Base-by-base conservation (phyloP, 1,140 invertebrate genomes). In the Phocides pigmalion region DNA sequence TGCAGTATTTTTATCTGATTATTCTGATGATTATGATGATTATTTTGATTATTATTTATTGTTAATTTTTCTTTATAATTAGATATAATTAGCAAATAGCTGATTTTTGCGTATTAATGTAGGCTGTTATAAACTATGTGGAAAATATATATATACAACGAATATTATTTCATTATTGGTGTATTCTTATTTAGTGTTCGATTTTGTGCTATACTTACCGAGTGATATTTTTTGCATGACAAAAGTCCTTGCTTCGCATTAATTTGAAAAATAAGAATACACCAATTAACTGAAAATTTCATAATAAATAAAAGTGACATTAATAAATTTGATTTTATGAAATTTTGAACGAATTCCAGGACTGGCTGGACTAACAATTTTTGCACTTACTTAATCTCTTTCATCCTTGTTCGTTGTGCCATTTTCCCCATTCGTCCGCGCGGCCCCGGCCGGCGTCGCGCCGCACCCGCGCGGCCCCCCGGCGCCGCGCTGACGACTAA, bases 381-480 rank as follows among this genome's bases (percentile, higher is more conserved):
- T 80, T 74, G 59, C 67, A 71, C 63, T 77, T 76, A 72, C 67
- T 74, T 63, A 68, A 32, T 56, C n/a, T 66, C 17, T 53, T 20
- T 54, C 19, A 54, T 15, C 73, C 76, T 85, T 86, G 88, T 79
- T 90, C 86, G 86, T 89, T 90, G 88, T 90, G 88, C 86, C 88
- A 90, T 90, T 90, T 90, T 87, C 71, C 61, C 68, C 53, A 71
- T 68, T 81, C 67, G 68, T 85, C 68, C 51, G 66, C 28, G 75
- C 58, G 67, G 16, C n/a, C 64, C 28, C 68, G 41, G 79, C 71
- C 19, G 15, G 62, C 16, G 17, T 11, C 56, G 64, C 79, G 87
- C 82, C 75, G 84, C 86, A 88, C 87, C 87, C 66, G 81, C 87
- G 77, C 64, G 54, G 20, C 4, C 67, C 74, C 77, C 81, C 64